phyloP scores from a whole-genome alignment of 2,797 vertebrate genomes.

The Heteromormyrus szaboi region DNA sequence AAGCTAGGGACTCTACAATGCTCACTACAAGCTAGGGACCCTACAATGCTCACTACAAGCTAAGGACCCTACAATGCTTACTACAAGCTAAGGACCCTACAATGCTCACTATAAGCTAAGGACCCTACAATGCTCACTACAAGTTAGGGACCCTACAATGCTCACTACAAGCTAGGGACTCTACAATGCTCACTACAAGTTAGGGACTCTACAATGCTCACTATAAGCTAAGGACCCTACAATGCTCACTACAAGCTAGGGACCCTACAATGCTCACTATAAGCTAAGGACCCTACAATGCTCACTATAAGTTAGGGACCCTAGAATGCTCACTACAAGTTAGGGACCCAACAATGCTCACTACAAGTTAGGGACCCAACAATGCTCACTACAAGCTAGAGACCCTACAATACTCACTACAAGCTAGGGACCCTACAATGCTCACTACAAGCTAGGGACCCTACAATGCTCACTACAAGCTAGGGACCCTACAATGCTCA shows the following conservation, averaged over 20 bases:
- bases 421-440: no score
- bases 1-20: neutral
- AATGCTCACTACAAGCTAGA: neutral
- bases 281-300: neutral
- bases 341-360: neutral
- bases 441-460: neutral
- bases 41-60: neutral
- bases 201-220: neutral
- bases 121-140: neutral
- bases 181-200: neutral
- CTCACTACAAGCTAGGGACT: neutral
- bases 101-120: neutral
- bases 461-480: neutral
- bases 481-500: neutral
- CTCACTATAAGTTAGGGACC: neutral
- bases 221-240: neutral
- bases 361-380: neutral
- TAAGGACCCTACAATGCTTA: neutral
- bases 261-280: neutral
- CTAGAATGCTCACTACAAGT: neutral
- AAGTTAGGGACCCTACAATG: neutral
- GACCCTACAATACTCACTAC: no score
- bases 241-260: neutral
- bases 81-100: neutral
- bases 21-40: neutral